Conservation (phyloP, 1,140 invertebrate species). For the Anoplophora glabripennis region DNA sequence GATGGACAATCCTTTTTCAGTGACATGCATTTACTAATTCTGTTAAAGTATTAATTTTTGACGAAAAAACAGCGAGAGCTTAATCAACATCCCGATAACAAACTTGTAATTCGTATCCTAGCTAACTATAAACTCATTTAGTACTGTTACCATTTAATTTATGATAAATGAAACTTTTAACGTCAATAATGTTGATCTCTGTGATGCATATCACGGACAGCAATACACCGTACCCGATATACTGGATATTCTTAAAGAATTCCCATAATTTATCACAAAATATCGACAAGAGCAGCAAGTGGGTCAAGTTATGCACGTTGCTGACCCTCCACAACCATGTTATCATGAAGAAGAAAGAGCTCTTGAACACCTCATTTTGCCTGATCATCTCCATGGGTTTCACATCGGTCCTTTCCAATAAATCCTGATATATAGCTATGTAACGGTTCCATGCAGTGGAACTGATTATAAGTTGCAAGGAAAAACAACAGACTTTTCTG, state of each 20-base stretch:
- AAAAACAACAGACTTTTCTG: conserved; percentile 63
- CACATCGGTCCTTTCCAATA: conserved; percentile 64
- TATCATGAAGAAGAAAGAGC: conserved; percentile 68
- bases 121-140: conserved; percentile 1
- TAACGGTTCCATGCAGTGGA: conserved; percentile 79
- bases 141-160: conserved; percentile 11
- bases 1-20: too few species aligned
- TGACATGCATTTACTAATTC: too few species aligned
- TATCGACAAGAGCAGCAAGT: conserved; percentile 71
- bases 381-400: conserved; percentile 49
- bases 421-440: conserved; percentile 71
- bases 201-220: conserved; percentile 58
- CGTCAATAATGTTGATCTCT: conserved; percentile 58
- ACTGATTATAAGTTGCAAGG: conserved; percentile 66
- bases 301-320: conserved; percentile 75
- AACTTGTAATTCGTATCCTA: too few species aligned
- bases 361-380: conserved; percentile 59
- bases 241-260: conserved; percentile 64
- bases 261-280: conserved; percentile 78
- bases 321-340: conserved; percentile 74
- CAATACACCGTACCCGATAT: conserved; percentile 58
- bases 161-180: conserved; percentile 54
- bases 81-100: too few species aligned
- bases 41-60: too few species aligned
- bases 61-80: too few species aligned